Percentiles rank a stretch among this genome's conserved stretches.
phyloP scores from a whole-genome alignment of 2,797 vertebrate genomes.

The Perodicticus potto region DNA sequence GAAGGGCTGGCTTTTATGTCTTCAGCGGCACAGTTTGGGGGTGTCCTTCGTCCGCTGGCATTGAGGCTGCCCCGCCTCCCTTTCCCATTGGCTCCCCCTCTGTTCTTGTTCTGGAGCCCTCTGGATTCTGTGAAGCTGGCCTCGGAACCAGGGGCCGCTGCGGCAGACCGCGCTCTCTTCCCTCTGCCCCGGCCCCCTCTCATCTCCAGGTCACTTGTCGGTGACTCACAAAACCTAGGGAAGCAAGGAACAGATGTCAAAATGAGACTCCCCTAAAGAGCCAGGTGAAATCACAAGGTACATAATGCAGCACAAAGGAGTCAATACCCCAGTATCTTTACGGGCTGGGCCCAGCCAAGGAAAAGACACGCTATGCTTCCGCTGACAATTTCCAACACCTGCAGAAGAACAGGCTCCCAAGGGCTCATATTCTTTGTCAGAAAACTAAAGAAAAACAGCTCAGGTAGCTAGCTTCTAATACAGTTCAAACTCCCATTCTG shows the following conservation, averaged over 20 bases:
- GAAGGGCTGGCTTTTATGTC: slow-evolving; percentile 94
- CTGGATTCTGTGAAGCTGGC: slow-evolving; percentile 92
- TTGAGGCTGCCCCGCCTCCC: slow-evolving; percentile 96
- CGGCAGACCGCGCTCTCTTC: slow-evolving; percentile 94
- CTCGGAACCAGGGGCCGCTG: slow-evolving; percentile 92
- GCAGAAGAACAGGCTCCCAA: neutral
- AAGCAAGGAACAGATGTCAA: slow-evolving; percentile 74
- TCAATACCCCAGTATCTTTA: neutral
- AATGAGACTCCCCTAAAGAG: neutral
- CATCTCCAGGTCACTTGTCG: slow-evolving; percentile 96
- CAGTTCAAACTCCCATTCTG: neutral
- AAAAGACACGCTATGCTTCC: neutral
- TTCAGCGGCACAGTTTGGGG: slow-evolving; percentile 95
- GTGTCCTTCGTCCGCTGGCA: slow-evolving; percentile 93
- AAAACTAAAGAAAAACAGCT: slow-evolving; percentile 38
- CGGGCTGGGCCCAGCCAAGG: neutral
- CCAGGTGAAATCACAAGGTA: neutral
- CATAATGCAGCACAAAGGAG: neutral
- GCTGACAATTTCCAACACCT: neutral
- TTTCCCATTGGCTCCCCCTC: slow-evolving; percentile 95
- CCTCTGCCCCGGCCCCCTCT: slow-evolving; percentile 95
- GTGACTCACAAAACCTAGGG: slow-evolving; percentile 97
- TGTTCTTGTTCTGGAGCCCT: slow-evolving; percentile 95
- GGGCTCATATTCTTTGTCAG: neutral
- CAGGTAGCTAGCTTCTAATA: slow-evolving; percentile 30